phyloP scores from a whole-genome alignment of 2,797 vertebrate genomes.

The Acanthis flammea region DNA sequence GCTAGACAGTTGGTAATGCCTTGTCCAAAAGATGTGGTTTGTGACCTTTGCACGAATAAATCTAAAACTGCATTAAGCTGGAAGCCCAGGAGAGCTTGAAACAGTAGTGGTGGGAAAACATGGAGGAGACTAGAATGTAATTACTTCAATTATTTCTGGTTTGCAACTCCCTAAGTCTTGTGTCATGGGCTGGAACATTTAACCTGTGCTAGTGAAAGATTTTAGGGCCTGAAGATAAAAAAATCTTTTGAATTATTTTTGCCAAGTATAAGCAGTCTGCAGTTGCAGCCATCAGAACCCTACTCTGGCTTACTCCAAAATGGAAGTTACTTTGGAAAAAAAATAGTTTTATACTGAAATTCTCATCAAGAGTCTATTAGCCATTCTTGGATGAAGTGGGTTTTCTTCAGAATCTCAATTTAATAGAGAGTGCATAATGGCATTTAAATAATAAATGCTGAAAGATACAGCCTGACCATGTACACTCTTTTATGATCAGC shows the following conservation, averaged over 20 bases:
- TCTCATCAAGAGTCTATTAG: not conserved
- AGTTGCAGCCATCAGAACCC: not conserved
- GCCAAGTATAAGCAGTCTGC: not conserved
- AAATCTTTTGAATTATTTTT: not conserved
- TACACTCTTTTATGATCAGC: not conserved
- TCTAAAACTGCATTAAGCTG: not conserved
- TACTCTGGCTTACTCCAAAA: not conserved
- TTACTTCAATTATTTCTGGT: conserved; percentile 13
- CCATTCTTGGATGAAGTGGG: not conserved
- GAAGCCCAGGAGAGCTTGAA: not conserved
- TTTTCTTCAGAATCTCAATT: not conserved
- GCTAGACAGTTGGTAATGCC: not conserved
- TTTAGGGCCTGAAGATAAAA: not conserved
- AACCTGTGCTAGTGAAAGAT: not conserved
- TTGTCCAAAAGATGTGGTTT: conserved; percentile 13
- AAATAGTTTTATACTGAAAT: not conserved
- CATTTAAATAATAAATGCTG: not conserved
- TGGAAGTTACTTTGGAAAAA: not conserved
- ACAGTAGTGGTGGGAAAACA: not conserved
- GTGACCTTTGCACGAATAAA: not conserved
- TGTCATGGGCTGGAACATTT: not conserved
- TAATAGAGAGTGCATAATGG: not conserved
- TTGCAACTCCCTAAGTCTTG: not conserved
- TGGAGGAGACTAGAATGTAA: not conserved
- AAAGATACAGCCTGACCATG: not conserved